These are phyloP conservation scores for Litoditis marina DNA, from an alignment of 2,888 invertebrate species.

Conservation along the genomic window DNA sequence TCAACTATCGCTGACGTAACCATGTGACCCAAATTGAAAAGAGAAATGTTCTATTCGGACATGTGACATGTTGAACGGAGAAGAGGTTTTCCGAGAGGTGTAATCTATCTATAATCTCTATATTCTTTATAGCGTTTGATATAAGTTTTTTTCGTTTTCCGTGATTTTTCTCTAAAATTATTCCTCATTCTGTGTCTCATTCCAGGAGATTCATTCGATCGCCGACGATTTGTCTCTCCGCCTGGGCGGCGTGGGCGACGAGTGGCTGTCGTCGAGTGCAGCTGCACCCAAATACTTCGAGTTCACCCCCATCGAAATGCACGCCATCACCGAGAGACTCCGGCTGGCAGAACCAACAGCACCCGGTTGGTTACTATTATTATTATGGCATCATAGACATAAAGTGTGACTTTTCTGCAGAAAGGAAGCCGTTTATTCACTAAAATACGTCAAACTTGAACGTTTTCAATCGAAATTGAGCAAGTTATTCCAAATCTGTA, in stretches of 20 bases:
- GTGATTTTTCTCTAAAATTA: no score
- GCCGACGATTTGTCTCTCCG: slow-evolving; percentile 47
- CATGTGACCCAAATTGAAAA: no score
- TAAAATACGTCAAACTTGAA: background rate
- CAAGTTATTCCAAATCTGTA: no score
- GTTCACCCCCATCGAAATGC: slow-evolving; percentile 79
- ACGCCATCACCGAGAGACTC: slow-evolving; percentile 83
- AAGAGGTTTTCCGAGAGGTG: no score
- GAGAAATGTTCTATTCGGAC: no score
- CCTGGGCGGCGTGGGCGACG: slow-evolving; percentile 44
- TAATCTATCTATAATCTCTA: no score
- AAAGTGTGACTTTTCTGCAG: background rate
- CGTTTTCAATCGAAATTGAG: background rate
- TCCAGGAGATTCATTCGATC: slow-evolving; percentile 50
- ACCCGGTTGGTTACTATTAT: slow-evolving; percentile 21
- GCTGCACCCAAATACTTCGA: slow-evolving; percentile 64
- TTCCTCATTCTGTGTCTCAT: no score
- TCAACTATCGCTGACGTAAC: no score
- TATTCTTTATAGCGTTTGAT: no score
- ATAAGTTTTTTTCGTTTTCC: no score
- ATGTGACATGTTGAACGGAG: no score
- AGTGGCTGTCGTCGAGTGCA: slow-evolving; percentile 41
- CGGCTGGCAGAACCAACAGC: slow-evolving; percentile 77
- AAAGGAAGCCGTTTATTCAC: no score
- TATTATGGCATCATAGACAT: background rate